Conservation (phyloP, 1,140 invertebrate genomes). For the Hesperophylax magnus region DNA sequence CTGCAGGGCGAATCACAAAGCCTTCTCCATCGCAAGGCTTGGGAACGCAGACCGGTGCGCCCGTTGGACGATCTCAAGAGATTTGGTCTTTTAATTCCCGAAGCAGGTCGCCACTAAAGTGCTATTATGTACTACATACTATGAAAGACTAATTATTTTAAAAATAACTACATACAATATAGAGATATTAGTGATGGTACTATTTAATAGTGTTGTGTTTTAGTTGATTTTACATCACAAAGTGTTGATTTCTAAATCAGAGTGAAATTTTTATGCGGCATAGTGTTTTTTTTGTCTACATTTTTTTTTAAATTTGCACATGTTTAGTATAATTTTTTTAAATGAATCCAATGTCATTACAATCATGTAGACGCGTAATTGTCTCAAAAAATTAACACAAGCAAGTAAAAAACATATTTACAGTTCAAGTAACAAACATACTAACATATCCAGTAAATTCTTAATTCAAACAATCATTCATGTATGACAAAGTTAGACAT, state of each 20-base stretch:
- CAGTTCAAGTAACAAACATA: no score
- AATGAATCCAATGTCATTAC: no score
- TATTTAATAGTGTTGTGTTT: background rate
- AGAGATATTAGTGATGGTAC: background rate
- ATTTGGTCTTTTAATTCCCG: constrained; percentile 58
- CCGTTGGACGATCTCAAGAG: constrained; percentile 63
- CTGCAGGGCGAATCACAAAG: constrained; percentile 65
- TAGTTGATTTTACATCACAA: background rate
- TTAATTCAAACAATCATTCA: no score
- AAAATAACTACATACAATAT: background rate
- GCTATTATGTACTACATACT: background rate
- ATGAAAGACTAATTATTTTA: constrained; percentile 13
- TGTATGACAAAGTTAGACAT: no score
- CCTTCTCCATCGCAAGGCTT: constrained; percentile 62
- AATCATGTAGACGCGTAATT: no score
- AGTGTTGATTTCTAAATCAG: background rate
- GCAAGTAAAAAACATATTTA: no score
- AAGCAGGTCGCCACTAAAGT: constrained; percentile 44
- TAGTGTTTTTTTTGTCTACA: background rate
- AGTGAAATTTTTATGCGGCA: background rate
- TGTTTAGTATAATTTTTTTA: no score
- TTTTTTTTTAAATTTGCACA: background rate
- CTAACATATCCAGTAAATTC: no score
- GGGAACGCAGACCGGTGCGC: constrained; percentile 64
- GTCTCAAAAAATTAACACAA: no score